phyloP scores from a whole-genome alignment of 1,140 invertebrate species.

The Drusus annulatus region DNA sequence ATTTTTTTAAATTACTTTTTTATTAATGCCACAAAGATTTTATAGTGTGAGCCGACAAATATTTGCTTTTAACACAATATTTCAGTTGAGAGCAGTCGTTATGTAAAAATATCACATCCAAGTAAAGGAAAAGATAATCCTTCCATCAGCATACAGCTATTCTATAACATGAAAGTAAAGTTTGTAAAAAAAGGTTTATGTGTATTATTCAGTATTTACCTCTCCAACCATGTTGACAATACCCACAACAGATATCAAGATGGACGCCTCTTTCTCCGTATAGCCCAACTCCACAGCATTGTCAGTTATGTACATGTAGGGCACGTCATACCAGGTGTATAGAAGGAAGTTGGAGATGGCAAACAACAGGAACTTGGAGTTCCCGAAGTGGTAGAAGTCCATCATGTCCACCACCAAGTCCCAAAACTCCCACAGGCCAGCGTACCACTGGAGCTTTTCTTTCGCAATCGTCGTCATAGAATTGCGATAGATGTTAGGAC shows the following conservation, averaged over 20 bases:
- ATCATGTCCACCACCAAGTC: constrained; percentile 83
- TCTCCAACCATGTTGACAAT: constrained; percentile 90
- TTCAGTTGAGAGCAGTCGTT: too few species aligned
- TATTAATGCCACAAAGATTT: too few species aligned
- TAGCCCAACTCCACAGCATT: constrained; percentile 82
- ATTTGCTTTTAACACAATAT: too few species aligned
- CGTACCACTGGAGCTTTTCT: constrained; percentile 81
- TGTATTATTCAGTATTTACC: too few species aligned
- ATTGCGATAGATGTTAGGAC: constrained; percentile 90
- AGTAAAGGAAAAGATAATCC: too few species aligned
- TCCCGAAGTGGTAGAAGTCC: constrained; percentile 84
- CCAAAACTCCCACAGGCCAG: constrained; percentile 83
- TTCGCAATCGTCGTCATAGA: constrained; percentile 90
- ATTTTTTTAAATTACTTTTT: too few species aligned
- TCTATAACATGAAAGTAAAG: too few species aligned
- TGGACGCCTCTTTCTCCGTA: constrained; percentile 81
- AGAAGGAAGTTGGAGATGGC: constrained; percentile 88
- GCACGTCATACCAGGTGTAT: constrained; percentile 91
- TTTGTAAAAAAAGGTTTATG: too few species aligned
- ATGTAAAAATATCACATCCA: too few species aligned
- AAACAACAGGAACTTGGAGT: constrained; percentile 84
- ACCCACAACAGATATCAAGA: constrained; percentile 88
- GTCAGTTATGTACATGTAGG: constrained; percentile 89
- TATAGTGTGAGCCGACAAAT: too few species aligned
- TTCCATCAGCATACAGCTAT: too few species aligned